Percentiles rank a stretch among this genome's conserved stretches.
phyloP scores from a whole-genome alignment of 2,888 invertebrate species.

The Oligia latruncula region DNA sequence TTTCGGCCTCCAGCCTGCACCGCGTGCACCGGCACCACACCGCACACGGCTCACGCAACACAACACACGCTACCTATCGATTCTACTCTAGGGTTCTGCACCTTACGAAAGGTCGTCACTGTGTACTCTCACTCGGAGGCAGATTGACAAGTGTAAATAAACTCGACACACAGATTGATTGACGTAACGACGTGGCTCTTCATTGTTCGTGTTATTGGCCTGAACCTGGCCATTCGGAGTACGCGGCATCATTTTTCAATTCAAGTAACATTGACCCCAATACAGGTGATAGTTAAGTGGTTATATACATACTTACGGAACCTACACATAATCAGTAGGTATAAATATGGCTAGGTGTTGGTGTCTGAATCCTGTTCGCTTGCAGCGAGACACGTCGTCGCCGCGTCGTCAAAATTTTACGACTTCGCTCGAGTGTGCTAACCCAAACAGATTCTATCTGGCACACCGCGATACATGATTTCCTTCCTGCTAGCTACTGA shows the following conservation, averaged over 20 bases:
- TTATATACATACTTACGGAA: constrained; percentile 27
- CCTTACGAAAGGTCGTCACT: constrained; percentile 68
- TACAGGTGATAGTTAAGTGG: constrained; percentile 14
- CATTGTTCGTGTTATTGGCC: constrained; percentile 42
- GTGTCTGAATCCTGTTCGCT: constrained; percentile 35
- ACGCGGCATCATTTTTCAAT: constrained; percentile 4
- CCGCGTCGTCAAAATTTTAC: constrained; percentile 66
- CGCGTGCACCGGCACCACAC: constrained; percentile 79
- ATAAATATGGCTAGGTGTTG: constrained; percentile 37
- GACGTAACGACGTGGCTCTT: constrained; percentile 41
- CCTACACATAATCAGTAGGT: constrained; percentile 17
- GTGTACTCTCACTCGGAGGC: constrained; percentile 56
- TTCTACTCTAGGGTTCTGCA: constrained; percentile 74
- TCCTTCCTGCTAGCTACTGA: constrained; percentile 56
- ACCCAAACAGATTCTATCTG: constrained; percentile 67
- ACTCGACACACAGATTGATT: constrained; percentile 43
- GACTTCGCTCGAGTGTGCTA: constrained; percentile 60
- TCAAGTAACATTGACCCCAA: constrained; percentile 39
- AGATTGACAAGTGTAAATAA: constrained; percentile 66
- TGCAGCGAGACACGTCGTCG: constrained; percentile 59
- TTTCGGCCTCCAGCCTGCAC: constrained; percentile 76
- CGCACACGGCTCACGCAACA: constrained; percentile 76
- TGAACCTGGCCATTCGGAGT: constrained; percentile 9
- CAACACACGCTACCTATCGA: constrained; percentile 74
- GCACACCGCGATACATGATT: constrained; percentile 60